Evolutionary conservation across 2,888 invertebrate genomes (phyloP), one percentile per base, ranked within the genome.

Genomic region (Pemphredon lugubris): DNA sequence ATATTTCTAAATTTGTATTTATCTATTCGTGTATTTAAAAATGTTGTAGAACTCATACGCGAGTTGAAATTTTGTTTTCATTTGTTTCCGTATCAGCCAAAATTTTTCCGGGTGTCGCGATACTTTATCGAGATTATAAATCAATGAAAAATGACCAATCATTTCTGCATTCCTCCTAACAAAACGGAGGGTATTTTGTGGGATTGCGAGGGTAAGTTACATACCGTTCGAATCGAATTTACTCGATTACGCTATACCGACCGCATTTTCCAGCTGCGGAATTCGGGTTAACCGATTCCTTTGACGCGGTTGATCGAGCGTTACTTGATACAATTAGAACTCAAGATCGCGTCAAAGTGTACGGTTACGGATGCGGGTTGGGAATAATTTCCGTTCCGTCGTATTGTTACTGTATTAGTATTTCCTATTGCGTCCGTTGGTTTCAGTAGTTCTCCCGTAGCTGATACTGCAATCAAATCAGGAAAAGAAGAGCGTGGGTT

Each of bases 211-310:
- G 23, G 32, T 61, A 67, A 63, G 45, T 68, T 58, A 37, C 37
- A 30, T 39, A 23, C 55, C 34, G 45, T 68, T 59, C 54, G 58
- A 68, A 72, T 72, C 42, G 53, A 63, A 50, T 72, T 53, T 54
- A 50, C 58, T 63, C 57, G 68, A 68, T 71, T 71, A 61, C 58
- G 40, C 21, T 54, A 53, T 45, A 32, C 34, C 44, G n/a, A 58
- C 57, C 61, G 47, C 71, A 44, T 40, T 67, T 58, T 57, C 71
- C 47, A 61, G 61, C 61, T 58, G 51, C 32, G 42, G 40, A 37
- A 71, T 67, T 67, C 61, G 47, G 47, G 64, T 57, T 55, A 73
- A 57, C 55, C 60, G 23, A 14, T 39, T 42, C 50, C 70, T 70
- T 73, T 73, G 70, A 73, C 44, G 57, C 44, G 45, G 65, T 48